Percentiles rank a stretch among this genome's conserved stretches.
These are phyloP conservation scores for Rambutsinella grinnellia DNA, from an alignment of 2,888 invertebrate genomes.

Conservation along the genomic window DNA sequence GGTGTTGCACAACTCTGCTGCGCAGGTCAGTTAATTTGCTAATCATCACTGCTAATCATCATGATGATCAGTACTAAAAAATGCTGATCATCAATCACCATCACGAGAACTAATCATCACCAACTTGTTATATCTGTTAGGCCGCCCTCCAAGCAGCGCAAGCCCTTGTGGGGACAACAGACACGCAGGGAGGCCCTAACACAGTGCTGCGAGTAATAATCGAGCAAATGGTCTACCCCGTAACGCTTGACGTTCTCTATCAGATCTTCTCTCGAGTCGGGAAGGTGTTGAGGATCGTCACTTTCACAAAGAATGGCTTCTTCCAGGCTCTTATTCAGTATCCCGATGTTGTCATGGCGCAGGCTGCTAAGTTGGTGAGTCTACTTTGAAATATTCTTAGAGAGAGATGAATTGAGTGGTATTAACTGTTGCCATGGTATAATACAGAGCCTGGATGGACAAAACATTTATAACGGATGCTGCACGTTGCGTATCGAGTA, in stretches of 20 bases:
- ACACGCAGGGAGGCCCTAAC: slow-evolving; percentile 90
- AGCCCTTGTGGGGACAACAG: slow-evolving; percentile 77
- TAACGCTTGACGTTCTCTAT: slow-evolving; percentile 96
- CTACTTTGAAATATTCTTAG: slow-evolving; percentile 1
- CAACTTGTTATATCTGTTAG: too few relatives aligned
- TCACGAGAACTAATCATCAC: too few relatives aligned
- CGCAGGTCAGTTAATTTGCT: slow-evolving; percentile 75
- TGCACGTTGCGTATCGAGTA: slow-evolving; percentile 99
- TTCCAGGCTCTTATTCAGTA: slow-evolving; percentile 99
- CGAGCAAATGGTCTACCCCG: slow-evolving; percentile 98
- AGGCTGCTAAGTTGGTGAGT: slow-evolving; percentile 94
- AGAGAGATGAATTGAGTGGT: too few relatives aligned
- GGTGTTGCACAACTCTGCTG: slow-evolving; percentile 77
- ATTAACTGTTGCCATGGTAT: too few relatives aligned
- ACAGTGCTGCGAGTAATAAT: slow-evolving; percentile 98
- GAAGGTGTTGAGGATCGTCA: slow-evolving; percentile 99
- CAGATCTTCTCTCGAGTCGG: slow-evolving; percentile 97
- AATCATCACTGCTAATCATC: too few relatives aligned
- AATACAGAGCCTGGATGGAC: slow-evolving; percentile 95
- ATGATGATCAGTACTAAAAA: too few relatives aligned
- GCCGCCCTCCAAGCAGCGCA: slow-evolving; percentile 89
- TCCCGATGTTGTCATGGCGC: slow-evolving; percentile 96
- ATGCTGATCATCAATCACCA: background rate
- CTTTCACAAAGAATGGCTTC: slow-evolving; percentile 99
- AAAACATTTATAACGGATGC: slow-evolving; percentile 99